Evolutionary conservation across 2,113 vertebrate genomes (phyloP).

Genomic region (Salvelinus fontinalis): DNA sequence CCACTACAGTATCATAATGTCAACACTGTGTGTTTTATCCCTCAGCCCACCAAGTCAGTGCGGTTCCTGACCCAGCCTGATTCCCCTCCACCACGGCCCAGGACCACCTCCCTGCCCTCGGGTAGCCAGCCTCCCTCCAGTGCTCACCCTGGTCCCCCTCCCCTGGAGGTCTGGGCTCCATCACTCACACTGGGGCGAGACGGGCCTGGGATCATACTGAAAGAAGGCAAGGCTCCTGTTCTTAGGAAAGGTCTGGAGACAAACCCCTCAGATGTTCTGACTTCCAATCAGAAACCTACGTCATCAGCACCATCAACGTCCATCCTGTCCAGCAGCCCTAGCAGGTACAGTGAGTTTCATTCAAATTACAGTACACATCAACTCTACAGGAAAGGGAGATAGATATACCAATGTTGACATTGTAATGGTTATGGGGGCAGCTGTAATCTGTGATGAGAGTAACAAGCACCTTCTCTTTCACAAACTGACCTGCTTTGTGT

Average conservation of each 20-base stretch:
- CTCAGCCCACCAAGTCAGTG: conserved; percentile 91
- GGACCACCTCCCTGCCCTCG: conserved; percentile 71
- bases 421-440: too few relatives aligned
- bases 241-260: conserved; percentile 73
- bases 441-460: too few relatives aligned
- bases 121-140: conserved; percentile 54
- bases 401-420: too few relatives aligned
- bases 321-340: conserved; percentile 79
- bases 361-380: too few relatives aligned
- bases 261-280: conserved; percentile 46
- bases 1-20: not conserved
- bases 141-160: conserved; percentile 37
- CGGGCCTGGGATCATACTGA: conserved; percentile 78
- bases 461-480: too few relatives aligned
- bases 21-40: not conserved
- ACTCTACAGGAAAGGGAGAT: too few relatives aligned
- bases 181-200: conserved; percentile 74
- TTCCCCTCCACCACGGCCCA: conserved; percentile 70
- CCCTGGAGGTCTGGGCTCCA: conserved; percentile 73
- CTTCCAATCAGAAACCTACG: conserved; percentile 49
- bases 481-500: too few relatives aligned
- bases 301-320: conserved; percentile 62
- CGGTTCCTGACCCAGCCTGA: conserved; percentile 86
- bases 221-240: conserved; percentile 75
- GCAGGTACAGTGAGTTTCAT: conserved; percentile 55